Percentiles rank a stretch among this genome's conserved stretches.
Evolutionary conservation across 2,888 invertebrate genomes (phyloP).

Genomic region (Trachelus troglodyta): DNA sequence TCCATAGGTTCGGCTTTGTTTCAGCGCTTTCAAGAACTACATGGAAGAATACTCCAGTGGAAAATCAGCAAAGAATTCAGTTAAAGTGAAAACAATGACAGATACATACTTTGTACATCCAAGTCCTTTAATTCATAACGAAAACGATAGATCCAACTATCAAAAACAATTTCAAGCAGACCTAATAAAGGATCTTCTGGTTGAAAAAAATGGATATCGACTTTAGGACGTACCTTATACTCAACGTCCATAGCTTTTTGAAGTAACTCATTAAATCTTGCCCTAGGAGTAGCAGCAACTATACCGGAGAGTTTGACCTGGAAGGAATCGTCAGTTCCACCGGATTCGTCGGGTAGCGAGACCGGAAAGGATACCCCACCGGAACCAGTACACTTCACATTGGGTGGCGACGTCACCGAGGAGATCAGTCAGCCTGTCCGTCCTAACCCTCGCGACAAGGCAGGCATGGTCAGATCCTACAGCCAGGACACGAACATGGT

Average conservation of each 20-base stretch:
- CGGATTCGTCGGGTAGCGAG: conserved; percentile 72
- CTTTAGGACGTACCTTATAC: not conserved
- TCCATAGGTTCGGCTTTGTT: not conserved
- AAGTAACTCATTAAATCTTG: conserved; percentile 19
- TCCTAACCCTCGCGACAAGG: not conserved
- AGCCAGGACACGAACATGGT: conserved; percentile 69
- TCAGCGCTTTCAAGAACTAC: not conserved
- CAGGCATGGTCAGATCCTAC: conserved; percentile 66
- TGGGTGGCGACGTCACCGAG: conserved; percentile 52
- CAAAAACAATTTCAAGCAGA: not conserved
- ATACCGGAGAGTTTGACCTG: conserved; percentile 54
- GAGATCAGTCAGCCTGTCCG: conserved; percentile 13
- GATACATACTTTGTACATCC: not conserved
- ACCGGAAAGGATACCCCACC: conserved; percentile 68
- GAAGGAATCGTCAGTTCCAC: conserved; percentile 67
- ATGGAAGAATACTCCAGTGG: not conserved
- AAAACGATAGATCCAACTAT: not conserved
- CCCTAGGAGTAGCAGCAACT: conserved; percentile 47
- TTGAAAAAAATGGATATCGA: not conserved
- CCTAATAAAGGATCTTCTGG: not conserved
- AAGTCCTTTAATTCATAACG: not conserved
- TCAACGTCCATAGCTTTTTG: not conserved
- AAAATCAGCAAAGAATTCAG: not conserved
- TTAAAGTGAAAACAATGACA: not conserved
- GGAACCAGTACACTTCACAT: conserved; percentile 58